Base-by-base conservation (phyloP, 2,888 invertebrate species). In the Lepidonotus clava region DNA sequence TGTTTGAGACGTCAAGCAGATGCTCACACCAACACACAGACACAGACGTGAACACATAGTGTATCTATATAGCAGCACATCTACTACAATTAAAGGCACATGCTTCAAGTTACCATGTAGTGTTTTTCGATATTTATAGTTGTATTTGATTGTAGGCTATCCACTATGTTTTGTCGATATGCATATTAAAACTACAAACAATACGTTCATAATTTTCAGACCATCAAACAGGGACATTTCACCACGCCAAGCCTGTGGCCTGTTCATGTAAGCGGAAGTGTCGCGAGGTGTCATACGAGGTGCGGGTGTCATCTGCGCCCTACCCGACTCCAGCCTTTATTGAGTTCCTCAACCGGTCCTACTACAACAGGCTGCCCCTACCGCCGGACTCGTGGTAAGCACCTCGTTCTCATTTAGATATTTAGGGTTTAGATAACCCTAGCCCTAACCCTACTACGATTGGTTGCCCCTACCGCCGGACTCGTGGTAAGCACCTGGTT, bases 211-310 rank as follows among this genome's bases (percentile, higher is more conserved):
- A 61, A 6, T 38, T 76, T 34, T 21, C 76, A 76, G 76, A 76
- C 24, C 76, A 76, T 18, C 76, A 76, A 21, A 76, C 76, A 18
- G 76, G 76, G 24, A 76, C 38, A 2, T 76, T 76, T 38, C 34
- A 76, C 14, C 36, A 36, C 76, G 1, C 76, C 8, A 14, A 6
- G 38, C 38, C 76, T 1, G 76, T 76, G n/a, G 76, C 24, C 21
- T 76, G 76, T 24, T 36, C 40, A n/a, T 76, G 76, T 76, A 76
- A 76, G 40, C 36, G 76, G 36, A 76, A 76, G 76, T 76, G 76
- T 24, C 34, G 36, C 1, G 76, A 76, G 40, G 76, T 76, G 38
- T 76, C 76, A 24, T 76, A 76, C 40, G 76, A 76, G 40, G 76
- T 76, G 36, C 38, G 76, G 1, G 76, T 76, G 38, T 76, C 76